These are phyloP conservation scores for Nomada ferruginata DNA, from an alignment of 2,888 invertebrate species.

Conservation along the genomic window DNA sequence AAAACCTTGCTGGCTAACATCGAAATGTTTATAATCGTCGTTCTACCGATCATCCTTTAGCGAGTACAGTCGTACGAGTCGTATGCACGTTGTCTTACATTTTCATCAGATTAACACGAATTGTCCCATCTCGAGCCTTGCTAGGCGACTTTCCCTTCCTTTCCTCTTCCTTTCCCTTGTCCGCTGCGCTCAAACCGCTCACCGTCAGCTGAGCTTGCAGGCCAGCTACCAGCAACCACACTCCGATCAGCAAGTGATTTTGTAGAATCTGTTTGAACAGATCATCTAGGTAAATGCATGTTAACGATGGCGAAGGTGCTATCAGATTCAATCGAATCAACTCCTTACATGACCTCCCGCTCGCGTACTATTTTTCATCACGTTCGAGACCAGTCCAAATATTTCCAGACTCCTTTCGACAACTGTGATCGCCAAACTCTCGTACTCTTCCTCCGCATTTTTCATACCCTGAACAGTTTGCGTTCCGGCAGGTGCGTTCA, in stretches of 20 bases:
- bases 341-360: constrained; percentile 92
- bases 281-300: neutral
- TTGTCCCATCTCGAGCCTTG: constrained; percentile 86
- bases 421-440: constrained; percentile 91
- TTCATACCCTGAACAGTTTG: constrained; percentile 77
- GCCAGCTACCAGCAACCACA: constrained; percentile 94
- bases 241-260: constrained; percentile 94
- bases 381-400: constrained; percentile 91
- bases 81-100: constrained; percentile 84
- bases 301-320: neutral
- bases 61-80: no score
- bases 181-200: constrained; percentile 85
- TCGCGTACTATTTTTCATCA: constrained; percentile 93
- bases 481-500: constrained; percentile 72
- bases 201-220: constrained; percentile 92
- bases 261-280: constrained; percentile 90
- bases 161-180: constrained; percentile 85
- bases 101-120: constrained; percentile 89
- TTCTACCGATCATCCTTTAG: neutral
- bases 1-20: constrained; percentile 91
- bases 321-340: neutral
- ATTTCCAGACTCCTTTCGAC: constrained; percentile 95
- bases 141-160: constrained; percentile 87
- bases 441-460: constrained; percentile 90
- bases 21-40: neutral